A percentile compares a stretch with the other conserved stretches of the same genome.
phyloP scores from a whole-genome alignment of 1,140 invertebrate species.

The Drosophila gunungcola region DNA sequence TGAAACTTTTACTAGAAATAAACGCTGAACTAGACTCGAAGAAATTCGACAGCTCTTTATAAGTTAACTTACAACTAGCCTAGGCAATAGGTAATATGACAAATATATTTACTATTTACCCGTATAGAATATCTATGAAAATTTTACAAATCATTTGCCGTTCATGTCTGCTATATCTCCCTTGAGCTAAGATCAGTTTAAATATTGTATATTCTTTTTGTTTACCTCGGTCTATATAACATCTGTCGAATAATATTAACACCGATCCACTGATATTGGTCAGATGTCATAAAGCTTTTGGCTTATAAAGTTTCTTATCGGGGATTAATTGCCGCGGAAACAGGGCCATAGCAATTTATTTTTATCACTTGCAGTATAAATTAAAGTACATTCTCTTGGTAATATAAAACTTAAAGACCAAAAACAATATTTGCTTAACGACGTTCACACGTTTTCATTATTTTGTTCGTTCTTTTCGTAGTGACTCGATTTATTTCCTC shows the following conservation, averaged over 20 bases:
- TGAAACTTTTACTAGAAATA: constrained; percentile 65
- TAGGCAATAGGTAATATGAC: constrained; percentile 59
- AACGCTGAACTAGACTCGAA: constrained; percentile 56
- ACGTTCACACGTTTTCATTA: neutral
- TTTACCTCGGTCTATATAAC: constrained; percentile 4
- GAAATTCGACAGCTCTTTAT: constrained; percentile 37
- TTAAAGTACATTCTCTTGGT: constrained; percentile 8
- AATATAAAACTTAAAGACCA: constrained; percentile 20
- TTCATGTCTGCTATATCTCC: constrained; percentile 29
- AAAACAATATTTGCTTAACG: constrained; percentile 6
- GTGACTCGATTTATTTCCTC: constrained; percentile 12
- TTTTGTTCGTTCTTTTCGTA: constrained; percentile 6
- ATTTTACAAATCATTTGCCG: constrained; percentile 27
- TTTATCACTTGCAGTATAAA: constrained; percentile 25
- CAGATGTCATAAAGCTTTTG: constrained; percentile 24
- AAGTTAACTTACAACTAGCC: constrained; percentile 52
- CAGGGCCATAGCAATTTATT: constrained; percentile 26
- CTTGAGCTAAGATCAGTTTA: constrained; percentile 10
- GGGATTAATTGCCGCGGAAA: constrained; percentile 32
- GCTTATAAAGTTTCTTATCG: constrained; percentile 28
- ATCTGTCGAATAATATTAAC: constrained; percentile 21
- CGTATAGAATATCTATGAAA: constrained; percentile 38
- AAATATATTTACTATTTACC: constrained; percentile 62
- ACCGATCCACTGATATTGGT: constrained; percentile 20
- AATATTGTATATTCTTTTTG: constrained; percentile 6